These are phyloP conservation scores for Salvelinus namaycush DNA, from an alignment of 2,113 vertebrate genomes.

Conservation along the genomic window DNA sequence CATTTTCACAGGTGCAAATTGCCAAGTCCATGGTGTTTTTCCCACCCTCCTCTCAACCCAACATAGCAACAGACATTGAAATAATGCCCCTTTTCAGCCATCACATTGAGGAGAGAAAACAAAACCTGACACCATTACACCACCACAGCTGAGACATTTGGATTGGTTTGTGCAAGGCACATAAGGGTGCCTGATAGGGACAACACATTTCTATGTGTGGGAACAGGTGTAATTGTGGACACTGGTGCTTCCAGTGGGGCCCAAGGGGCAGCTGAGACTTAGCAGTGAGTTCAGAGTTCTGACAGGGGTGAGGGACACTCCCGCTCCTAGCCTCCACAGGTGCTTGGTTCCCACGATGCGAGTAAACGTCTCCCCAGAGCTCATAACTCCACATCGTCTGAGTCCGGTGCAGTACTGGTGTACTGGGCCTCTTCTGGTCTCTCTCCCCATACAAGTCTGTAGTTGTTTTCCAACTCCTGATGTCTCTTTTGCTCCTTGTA, in stretches of 20 bases:
- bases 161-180: slow-evolving; percentile 37
- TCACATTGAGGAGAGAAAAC: slow-evolving; percentile 49
- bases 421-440: slow-evolving; percentile 76
- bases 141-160: slow-evolving; percentile 30
- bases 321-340: slow-evolving; percentile 39
- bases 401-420: slow-evolving; percentile 74
- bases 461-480: slow-evolving; percentile 88
- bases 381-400: slow-evolving; percentile 88
- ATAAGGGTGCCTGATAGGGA: slow-evolving; percentile 31
- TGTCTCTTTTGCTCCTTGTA: slow-evolving; percentile 88
- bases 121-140: slow-evolving; percentile 9
- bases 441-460: slow-evolving; percentile 87
- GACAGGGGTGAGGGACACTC: slow-evolving; percentile 4
- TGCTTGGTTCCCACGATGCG: slow-evolving; percentile 26
- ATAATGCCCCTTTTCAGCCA: slow-evolving; percentile 3
- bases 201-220: slow-evolving; percentile 46
- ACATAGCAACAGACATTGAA: background rate
- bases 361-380: slow-evolving; percentile 2
- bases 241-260: background rate
- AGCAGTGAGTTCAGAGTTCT: background rate
- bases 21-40: background rate
- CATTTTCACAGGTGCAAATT: slow-evolving; percentile 22
- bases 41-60: background rate
- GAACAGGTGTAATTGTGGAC: slow-evolving; percentile 35
- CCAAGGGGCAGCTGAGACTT: background rate